These are phyloP conservation scores for Epinephelus lanceolatus DNA, from an alignment of 2,113 vertebrate genomes.

Conservation along the genomic window DNA sequence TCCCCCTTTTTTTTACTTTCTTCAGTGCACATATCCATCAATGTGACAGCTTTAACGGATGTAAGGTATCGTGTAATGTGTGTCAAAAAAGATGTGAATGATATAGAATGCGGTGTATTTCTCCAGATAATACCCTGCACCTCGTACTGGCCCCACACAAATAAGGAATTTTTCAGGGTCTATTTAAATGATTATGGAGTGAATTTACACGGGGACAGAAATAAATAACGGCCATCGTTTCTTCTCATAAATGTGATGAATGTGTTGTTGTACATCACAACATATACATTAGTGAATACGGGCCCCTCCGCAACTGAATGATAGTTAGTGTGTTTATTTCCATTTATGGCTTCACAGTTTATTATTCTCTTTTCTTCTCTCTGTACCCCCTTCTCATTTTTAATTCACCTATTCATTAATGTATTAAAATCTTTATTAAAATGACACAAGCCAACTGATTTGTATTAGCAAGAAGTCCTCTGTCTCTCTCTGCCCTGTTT, in stretches of 20 bases:
- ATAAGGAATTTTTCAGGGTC: constrained; percentile 47
- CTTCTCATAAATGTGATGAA: constrained; percentile 70
- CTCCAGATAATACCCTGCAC: neutral
- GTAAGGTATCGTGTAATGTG: neutral
- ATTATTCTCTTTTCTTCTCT: constrained; percentile 88
- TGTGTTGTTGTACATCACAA: constrained; percentile 59
- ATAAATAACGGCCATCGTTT: constrained; percentile 65
- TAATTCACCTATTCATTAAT: constrained; percentile 94
- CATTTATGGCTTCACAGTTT: constrained; percentile 91
- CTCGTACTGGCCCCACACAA: neutral
- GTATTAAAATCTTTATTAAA: constrained; percentile 98
- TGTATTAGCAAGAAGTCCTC: constrained; percentile 88
- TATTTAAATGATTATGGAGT: constrained; percentile 66
- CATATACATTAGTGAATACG: constrained; percentile 82
- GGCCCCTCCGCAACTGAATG: constrained; percentile 90
- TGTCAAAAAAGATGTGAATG: neutral
- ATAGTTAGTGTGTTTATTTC: constrained; percentile 94
- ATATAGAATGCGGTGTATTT: neutral
- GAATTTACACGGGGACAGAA: constrained; percentile 67
- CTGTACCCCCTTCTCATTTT: constrained; percentile 86
- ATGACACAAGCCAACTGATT: constrained; percentile 96
- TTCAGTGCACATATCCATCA: neutral
- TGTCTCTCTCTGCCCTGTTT: constrained; percentile 81
- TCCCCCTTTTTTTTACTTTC: neutral
- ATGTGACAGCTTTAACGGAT: neutral